Evolutionary conservation across 2,113 vertebrate genomes (phyloP), one percentile per base, ranked within the genome.

Genomic region (Charadrius vociferus): DNA sequence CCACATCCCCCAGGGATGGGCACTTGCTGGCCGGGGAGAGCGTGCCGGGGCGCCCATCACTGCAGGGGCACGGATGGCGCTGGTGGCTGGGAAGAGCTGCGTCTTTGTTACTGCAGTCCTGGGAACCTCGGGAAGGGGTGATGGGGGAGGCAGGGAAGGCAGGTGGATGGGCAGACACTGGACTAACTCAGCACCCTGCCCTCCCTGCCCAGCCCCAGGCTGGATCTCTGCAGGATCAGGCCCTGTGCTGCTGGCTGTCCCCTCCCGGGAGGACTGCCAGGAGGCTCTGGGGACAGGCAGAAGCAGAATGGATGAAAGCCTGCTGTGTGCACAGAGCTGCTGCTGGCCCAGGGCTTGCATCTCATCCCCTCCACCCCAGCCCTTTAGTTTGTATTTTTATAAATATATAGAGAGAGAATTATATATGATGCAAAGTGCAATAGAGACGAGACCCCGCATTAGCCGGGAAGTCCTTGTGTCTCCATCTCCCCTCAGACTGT

Each of bases 371-470:
- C 47, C 39, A 78, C 72, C 74, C 85, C 81, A 86, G 75, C 80
- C 94, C 94, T 88, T 96, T 96, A 96, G 97, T 97, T 96, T 89
- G 92, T 97, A 96, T 97, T 98, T 98, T 97, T 98, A 93, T 96
- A 97, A 85, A 71, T 84, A 96, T 84, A 70, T 39, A 70, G n/a
- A 95, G 21, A 82, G 30, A 65, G 6, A 95, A 89, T 92, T 96
- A 95, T 96, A 96, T 97, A 94, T 86, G 81, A 95, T 86, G 87
- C 93, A 86, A 97, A 97, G 97, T 98, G 97, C 97, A 98, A 98
- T 98, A 98, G 97, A 97, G 96, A 96, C 56, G 1, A 94, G 88
- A 92, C 88, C 92, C 86, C 80, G 73, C 73, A 0, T 32, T 88
- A 73, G 86, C 41, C 62, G 85, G 94, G 96, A 81, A 37, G 90